phyloP scores from a whole-genome alignment of 35 echinoderm and acorn worm species.

The Amphiura filiformis region DNA sequence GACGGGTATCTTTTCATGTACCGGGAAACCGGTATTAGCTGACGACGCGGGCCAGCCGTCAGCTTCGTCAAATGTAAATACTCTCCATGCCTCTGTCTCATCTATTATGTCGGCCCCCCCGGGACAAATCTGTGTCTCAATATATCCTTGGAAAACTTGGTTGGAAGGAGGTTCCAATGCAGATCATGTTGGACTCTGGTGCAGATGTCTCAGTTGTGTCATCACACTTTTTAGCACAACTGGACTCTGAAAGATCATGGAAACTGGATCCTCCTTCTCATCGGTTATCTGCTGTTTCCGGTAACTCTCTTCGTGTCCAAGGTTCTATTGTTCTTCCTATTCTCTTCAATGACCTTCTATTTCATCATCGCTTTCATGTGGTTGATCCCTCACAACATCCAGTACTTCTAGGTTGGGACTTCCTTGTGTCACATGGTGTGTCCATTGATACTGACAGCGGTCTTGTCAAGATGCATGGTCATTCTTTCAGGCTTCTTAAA shows the following conservation, averaged over 20 bases:
- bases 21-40: constrained; percentile 39
- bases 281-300: background rate
- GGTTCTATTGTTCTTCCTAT: background rate
- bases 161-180: background rate
- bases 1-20: background rate
- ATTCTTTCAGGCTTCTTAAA: background rate
- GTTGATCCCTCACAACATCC: background rate
- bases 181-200: background rate
- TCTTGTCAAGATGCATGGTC: background rate
- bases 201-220: background rate
- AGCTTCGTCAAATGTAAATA: background rate
- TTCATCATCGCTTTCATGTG: background rate
- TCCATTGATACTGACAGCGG: background rate
- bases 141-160: background rate
- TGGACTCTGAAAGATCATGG: background rate
- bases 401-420: background rate
- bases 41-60: constrained; percentile 21
- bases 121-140: background rate
- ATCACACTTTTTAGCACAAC: background rate
- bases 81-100: background rate
- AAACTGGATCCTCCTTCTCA: background rate
- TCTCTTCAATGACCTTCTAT: background rate
- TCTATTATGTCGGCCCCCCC: background rate
- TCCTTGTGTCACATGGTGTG: background rate
- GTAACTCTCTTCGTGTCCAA: background rate